phyloP scores from a whole-genome alignment of 2,888 invertebrate genomes.

The Liposcelis brunnea region DNA sequence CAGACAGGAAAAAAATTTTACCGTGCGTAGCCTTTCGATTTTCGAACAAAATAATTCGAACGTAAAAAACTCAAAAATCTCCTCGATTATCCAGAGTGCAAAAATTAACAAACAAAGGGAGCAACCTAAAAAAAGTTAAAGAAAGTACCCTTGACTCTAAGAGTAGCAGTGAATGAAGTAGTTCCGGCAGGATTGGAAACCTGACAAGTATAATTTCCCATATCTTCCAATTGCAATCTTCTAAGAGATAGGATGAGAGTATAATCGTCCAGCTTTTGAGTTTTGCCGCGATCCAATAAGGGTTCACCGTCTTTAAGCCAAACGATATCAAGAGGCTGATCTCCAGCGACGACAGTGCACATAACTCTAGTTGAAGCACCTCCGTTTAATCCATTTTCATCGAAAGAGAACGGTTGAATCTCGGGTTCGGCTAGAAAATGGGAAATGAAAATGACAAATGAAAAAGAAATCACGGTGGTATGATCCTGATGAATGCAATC shows the following conservation, averaged over 20 bases:
- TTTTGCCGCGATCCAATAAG: constrained; percentile 14
- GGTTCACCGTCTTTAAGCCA: constrained; percentile 32
- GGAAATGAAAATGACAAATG: no score
- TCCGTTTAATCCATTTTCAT: constrained; percentile 31
- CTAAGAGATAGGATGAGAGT: constrained; percentile 31
- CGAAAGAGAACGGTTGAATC: constrained; percentile 35
- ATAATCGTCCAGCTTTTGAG: constrained; percentile 26
- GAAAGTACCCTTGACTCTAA: constrained; percentile 41
- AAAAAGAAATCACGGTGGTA: constrained; percentile 1
- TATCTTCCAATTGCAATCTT: constrained; percentile 27
- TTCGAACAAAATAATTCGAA: neutral
- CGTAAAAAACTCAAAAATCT: neutral
- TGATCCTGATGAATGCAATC: no score
- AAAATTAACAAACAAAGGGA: no score
- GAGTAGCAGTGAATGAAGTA: constrained; percentile 37
- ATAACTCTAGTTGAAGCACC: constrained; percentile 33
- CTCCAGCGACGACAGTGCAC: constrained; percentile 45
- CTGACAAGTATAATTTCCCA: constrained; percentile 46
- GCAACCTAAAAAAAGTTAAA: neutral
- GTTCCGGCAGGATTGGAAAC: constrained; percentile 46
- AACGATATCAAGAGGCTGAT: constrained; percentile 51
- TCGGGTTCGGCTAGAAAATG: constrained; percentile 27
- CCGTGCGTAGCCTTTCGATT: neutral
- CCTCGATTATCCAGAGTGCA: no score
- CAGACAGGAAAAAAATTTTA: constrained; percentile 3